Base-by-base conservation (phyloP, 2,888 invertebrate genomes). In the Odontomyia ornata region DNA sequence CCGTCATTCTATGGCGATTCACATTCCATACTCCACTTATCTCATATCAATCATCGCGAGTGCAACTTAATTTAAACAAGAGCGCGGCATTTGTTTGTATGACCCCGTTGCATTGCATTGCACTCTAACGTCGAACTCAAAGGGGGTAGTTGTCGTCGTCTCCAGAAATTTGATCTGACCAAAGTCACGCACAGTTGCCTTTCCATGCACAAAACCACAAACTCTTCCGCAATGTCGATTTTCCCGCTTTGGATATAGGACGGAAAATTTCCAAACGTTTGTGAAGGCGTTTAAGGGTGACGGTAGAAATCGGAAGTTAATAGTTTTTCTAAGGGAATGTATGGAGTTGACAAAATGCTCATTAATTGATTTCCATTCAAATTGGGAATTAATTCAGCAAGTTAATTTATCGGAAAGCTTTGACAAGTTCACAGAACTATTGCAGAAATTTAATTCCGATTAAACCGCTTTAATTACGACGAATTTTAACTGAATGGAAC, bases 81-180 rank as follows among this genome's bases (percentile, higher is more conserved):
- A 65, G 15, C 15, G 18, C 36, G 36, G 5, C 30, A 65, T 60
- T 60, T 60, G 60, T 25, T 60, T 21, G 13, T 5, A 25, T 18
- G 60, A 60, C 60, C 60, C 25, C 23, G 23, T 23, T 60, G 60
- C 60, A 60, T 60, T 25, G 9, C 25, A 25, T 25, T 60, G 60
- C 30, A 65, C n/a, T 18, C 65, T 30, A 23, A 18, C 23, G 25
- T 60, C 25, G 25, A 11, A 5, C 9, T 9, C 36, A n/a, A n/a
- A n/a, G 36, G 5, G 36, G 36, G 9, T 36, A 13, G 21, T 11
- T 52, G 52, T 25, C 60, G n/a, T n/a, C n/a, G 18, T 25, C 60
- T 65, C 30, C 65, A 65, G 65, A 65, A 15, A 65, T 65, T 13
- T 27, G 36, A 65, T 65, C 13, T 65, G 65, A 30, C 23, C 18